Conservation (phyloP, 2,113 vertebrate genomes). For the Chrysochloris asiatica region DNA sequence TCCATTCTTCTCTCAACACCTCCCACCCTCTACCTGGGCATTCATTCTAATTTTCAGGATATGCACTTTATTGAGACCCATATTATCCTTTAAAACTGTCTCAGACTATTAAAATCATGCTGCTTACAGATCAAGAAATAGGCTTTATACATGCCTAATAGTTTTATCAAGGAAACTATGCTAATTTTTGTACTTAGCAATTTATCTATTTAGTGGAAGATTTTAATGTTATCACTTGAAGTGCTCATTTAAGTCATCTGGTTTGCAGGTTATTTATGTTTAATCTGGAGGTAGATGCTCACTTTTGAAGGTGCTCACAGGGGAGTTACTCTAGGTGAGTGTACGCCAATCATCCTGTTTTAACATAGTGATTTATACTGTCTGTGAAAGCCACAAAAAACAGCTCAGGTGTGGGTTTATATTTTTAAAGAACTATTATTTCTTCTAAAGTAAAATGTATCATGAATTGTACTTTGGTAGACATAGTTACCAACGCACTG, state of each 20-base stretch:
- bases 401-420: neutral
- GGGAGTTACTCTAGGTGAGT: neutral
- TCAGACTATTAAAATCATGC: no score
- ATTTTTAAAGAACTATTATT: neutral
- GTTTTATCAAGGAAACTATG: conserved; percentile 26
- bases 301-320: neutral
- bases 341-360: neutral
- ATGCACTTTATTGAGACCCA: neutral
- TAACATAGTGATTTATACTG: neutral
- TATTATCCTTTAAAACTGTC: neutral
- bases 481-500: neutral
- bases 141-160: neutral
- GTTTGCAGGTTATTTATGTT: neutral
- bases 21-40: neutral
- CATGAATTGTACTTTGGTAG: conserved; percentile 1
- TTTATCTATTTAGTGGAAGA: neutral
- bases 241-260: neutral
- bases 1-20: neutral
- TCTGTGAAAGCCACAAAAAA: neutral
- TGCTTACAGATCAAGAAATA: neutral
- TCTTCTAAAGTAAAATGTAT: neutral
- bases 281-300: neutral
- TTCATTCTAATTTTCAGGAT: neutral
- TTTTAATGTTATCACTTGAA: neutral
- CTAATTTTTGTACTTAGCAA: neutral